Percentiles rank a stretch among this genome's conserved stretches.
Conservation (phyloP, 2,797 vertebrate genomes). For the Poliocrania exsul region DNA sequence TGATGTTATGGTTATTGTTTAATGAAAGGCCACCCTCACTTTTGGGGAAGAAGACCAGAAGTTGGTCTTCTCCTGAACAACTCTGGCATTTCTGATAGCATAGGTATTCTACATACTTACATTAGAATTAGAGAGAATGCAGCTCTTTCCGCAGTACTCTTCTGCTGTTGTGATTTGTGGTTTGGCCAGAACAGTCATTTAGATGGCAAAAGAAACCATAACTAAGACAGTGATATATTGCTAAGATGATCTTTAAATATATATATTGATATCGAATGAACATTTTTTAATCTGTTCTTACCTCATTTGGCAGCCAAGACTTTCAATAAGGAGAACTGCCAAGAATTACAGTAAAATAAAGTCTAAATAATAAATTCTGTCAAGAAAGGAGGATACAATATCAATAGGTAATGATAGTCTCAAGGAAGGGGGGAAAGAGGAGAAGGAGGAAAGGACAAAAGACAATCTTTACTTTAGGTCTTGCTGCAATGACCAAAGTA, state of each 20-base stretch:
- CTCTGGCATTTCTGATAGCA: neutral
- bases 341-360: conserved; percentile 60
- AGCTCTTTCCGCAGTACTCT: neutral
- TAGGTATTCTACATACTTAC: neutral
- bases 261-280: conserved; percentile 41
- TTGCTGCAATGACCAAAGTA: neutral
- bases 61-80: neutral
- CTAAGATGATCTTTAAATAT: conserved; percentile 41
- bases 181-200: conserved; percentile 55
- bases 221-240: conserved; percentile 55
- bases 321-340: conserved; percentile 59
- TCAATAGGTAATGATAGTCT: conserved; percentile 36
- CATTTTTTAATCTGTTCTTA: conserved; percentile 61
- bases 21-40: neutral
- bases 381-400: neutral
- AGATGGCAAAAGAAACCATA: conserved; percentile 59
- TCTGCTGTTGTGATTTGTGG: conserved; percentile 27
- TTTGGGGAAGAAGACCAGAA: conserved; percentile 21
- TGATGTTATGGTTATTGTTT: neutral
- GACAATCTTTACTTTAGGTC: conserved; percentile 27
- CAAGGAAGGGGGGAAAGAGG: too few relatives aligned
- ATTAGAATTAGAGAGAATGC: neutral
- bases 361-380: conserved; percentile 48
- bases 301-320: conserved; percentile 48
- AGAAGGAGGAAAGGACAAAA: neutral